These are phyloP conservation scores for Pangasius macronema DNA, from an alignment of 2,797 vertebrate species.

Conservation along the genomic window DNA sequence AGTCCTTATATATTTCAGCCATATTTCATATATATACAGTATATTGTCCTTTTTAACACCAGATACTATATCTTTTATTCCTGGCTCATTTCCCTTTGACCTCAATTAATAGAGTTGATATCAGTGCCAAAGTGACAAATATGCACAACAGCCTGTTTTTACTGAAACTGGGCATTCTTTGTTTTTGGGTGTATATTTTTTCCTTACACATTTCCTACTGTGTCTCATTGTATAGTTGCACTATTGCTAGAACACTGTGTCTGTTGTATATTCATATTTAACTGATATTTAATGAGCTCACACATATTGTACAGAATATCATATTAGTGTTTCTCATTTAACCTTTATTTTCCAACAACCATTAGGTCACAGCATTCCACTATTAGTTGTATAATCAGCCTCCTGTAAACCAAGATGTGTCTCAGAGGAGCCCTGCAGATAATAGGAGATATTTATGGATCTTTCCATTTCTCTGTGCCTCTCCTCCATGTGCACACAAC, in stretches of 20 bases:
- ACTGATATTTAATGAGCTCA: not conserved
- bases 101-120: not conserved
- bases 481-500: not conserved
- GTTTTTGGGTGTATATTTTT: not conserved
- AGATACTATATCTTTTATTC: not conserved
- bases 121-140: not conserved
- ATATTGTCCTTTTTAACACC: not conserved
- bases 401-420: not conserved
- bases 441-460: slow-evolving; percentile 30
- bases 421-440: slow-evolving; percentile 17
- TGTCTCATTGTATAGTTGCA: not conserved
- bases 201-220: not conserved
- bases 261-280: not conserved
- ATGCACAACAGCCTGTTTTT: not conserved
- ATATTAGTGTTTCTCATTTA: not conserved
- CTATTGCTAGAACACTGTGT: not conserved
- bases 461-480: not conserved
- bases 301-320: not conserved
- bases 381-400: slow-evolving; percentile 14
- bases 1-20: no score
- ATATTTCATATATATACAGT: no score
- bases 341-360: slow-evolving; percentile 5
- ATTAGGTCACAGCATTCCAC: slow-evolving; percentile 5
- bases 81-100: not conserved
- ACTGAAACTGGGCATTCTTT: not conserved